Evolutionary conservation across 2,888 invertebrate genomes (phyloP), one percentile per base, ranked within the genome.

Genomic region (Deroplatys truncata): DNA sequence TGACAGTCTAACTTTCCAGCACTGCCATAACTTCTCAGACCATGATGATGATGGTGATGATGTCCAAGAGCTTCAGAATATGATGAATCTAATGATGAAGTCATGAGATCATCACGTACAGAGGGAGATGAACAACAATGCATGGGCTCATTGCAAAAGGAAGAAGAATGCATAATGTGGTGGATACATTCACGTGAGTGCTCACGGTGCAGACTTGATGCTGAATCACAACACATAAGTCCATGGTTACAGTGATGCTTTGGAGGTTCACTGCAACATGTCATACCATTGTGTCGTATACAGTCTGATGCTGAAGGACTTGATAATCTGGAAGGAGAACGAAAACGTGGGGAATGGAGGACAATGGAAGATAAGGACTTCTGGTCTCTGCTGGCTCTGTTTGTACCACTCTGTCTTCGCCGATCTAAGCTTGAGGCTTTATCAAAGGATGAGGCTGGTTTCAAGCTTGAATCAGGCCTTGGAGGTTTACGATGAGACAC

Each of bases 321-420:
- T 72, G 31, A 25, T 28, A 28, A 25, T 87, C 82, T 83, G 28
- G 89, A 86, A 16, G 90, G 90, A 28, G 90, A 90, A n/a, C 88
- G 88, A 35, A 84, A 86, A 10, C 90, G 72, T n/a, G 88, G 89
- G 28, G 90, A 90, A 28, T 89, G 89, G 28, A 89, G 84, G 28
- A 90, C 85, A 28, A 89, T 86, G 8, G 95, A 95, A 13, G 96
- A 96, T 91, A 95, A 94, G 88, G 95, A 95, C 93, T 96, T 96
- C 88, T 95, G 95, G 92, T 96, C 96, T 84, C 96, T 95, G 94
- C 91, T 94, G 94, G 72, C 94, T 93, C 84, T 94, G 92, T 84
- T 93, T 92, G 92, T 92, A 84, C 95, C 94, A 85, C 95, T 85
- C 49, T 83, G 93, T 90, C 89, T n/a, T 35, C 95, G 93, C 91